These are phyloP conservation scores for Drosophila setosimentum DNA, from an alignment of 2,888 invertebrate species.

Conservation along the genomic window DNA sequence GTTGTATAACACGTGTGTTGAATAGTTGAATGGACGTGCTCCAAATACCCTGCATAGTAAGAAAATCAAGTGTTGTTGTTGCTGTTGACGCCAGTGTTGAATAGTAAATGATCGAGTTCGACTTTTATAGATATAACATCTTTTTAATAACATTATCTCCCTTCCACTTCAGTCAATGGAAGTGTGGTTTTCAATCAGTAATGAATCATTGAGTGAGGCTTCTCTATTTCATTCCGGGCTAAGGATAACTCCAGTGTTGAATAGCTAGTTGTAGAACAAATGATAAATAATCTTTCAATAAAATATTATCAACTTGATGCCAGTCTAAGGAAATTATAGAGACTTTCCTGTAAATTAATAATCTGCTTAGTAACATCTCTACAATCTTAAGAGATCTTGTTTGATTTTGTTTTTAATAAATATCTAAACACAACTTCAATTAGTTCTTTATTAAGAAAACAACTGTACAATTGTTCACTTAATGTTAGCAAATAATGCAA, in stretches of 20 bases:
- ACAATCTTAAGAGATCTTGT: neutral
- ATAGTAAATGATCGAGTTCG: neutral
- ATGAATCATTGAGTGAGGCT: neutral
- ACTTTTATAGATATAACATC: neutral
- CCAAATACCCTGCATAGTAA: neutral
- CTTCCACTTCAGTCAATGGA: neutral
- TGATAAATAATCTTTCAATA: neutral
- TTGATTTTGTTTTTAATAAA: neutral
- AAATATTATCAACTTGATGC: neutral
- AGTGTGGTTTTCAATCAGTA: neutral
- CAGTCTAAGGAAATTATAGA: neutral
- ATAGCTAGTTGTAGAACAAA: too few relatives aligned
- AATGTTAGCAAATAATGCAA: too few relatives aligned
- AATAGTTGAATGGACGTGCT: neutral
- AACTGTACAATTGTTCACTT: too few relatives aligned
- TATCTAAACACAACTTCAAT: neutral
- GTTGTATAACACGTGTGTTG: neutral
- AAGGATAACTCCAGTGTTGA: neutral
- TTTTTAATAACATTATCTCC: accelerated
- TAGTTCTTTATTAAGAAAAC: neutral
- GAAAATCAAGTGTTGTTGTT: neutral
- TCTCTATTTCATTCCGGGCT: neutral
- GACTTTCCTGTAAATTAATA: neutral
- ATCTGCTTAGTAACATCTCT: neutral
- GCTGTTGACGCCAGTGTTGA: neutral